phyloP scores from a whole-genome alignment of 1,140 invertebrate genomes.

The Caligus rogercresseyi region DNA sequence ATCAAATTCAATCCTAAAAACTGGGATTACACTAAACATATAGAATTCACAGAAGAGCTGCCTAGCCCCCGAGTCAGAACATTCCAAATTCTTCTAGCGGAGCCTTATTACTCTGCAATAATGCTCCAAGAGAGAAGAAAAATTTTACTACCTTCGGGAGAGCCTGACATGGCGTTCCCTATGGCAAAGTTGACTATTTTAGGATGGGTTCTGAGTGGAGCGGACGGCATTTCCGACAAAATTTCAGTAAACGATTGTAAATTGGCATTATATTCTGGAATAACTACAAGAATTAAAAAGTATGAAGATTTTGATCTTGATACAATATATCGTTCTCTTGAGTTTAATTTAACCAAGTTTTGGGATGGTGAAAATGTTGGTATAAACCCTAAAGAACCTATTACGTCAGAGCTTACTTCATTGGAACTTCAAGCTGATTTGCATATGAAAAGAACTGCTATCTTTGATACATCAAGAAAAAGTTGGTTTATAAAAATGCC shows the following conservation, averaged over 20 bases:
- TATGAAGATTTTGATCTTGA: not conserved
- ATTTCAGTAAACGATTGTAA: not conserved
- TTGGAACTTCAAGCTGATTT: too few species aligned
- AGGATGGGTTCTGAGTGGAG: not conserved
- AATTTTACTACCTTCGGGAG: not conserved
- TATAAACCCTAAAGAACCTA: not conserved
- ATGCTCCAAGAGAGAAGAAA: not conserved
- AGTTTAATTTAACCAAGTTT: not conserved
- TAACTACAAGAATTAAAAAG: not conserved
- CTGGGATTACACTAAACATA: not conserved
- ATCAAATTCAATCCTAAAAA: not conserved
- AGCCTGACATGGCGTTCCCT: not conserved
- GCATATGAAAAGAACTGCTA: too few species aligned
- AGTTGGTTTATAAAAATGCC: constrained; percentile 3
- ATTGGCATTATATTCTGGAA: not conserved
- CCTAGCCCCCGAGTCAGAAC: not conserved
- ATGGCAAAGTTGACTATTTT: not conserved
- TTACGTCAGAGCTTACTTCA: not conserved
- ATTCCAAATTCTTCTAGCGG: not conserved
- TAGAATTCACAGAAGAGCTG: not conserved
- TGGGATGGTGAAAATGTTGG: not conserved
- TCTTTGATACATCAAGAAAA: not conserved
- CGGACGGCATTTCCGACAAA: not conserved
- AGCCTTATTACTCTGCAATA: constrained; percentile 3
- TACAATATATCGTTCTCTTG: not conserved